phyloP scores from a whole-genome alignment of 1,140 invertebrate genomes.

The Lethrus apterus region DNA sequence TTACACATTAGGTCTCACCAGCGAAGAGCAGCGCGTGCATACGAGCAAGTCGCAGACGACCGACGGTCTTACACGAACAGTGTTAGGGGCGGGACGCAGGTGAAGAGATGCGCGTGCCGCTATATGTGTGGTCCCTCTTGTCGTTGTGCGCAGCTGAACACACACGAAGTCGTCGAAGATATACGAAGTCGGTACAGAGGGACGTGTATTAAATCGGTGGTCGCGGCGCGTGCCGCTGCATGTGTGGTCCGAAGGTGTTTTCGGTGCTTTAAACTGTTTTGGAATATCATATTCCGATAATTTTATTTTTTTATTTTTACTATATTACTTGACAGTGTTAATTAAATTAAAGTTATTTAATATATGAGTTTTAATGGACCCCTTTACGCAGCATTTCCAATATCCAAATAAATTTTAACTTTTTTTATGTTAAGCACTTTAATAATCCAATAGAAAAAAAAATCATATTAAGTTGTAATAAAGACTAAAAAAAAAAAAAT shows the following conservation, averaged over 20 bases:
- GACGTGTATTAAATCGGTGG: constrained; percentile 3
- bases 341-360: too few relatives aligned
- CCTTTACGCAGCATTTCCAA: too few relatives aligned
- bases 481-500: too few relatives aligned
- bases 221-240: constrained; percentile 7
- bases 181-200: not conserved
- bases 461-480: too few relatives aligned
- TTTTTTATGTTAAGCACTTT: too few relatives aligned
- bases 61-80: not conserved
- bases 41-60: constrained; percentile 5
- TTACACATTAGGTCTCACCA: constrained; percentile 6
- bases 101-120: constrained; percentile 6
- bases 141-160: constrained; percentile 11
- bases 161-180: constrained; percentile 9
- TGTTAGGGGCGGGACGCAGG: not conserved
- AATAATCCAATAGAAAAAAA: too few relatives aligned
- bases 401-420: too few relatives aligned
- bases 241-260: constrained; percentile 1
- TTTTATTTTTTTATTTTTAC: too few relatives aligned
- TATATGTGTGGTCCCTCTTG: constrained; percentile 8
- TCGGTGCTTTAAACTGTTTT: constrained; percentile 12
- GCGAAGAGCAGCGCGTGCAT: constrained; percentile 7
- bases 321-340: too few relatives aligned
- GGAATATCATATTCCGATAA: too few relatives aligned
- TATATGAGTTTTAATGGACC: too few relatives aligned